These are phyloP conservation scores for Eupithecia pulchellata DNA, from an alignment of 2,888 invertebrate species.

Conservation along the genomic window DNA sequence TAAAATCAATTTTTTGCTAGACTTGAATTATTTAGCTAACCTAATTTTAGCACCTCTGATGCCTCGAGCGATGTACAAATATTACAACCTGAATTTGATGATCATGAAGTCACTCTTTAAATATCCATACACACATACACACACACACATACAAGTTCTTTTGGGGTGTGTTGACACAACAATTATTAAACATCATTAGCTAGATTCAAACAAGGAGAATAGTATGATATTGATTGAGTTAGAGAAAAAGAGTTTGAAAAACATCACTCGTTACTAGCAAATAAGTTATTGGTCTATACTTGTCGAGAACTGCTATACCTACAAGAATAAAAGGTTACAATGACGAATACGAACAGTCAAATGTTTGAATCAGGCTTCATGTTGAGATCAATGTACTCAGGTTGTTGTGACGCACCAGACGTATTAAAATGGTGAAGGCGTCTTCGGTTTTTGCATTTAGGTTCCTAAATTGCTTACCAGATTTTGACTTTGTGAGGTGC, in stretches of 20 bases:
- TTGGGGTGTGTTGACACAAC: background rate
- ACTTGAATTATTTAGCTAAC: background rate
- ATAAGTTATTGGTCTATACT: background rate
- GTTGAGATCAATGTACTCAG: constrained; percentile 13
- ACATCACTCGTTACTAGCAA: background rate
- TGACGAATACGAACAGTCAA: constrained; percentile 4
- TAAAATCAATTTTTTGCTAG: constrained; percentile 7
- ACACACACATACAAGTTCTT: background rate
- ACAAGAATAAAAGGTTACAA: background rate
- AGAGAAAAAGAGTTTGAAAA: background rate
- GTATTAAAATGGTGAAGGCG: constrained; percentile 5
- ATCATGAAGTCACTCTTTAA: constrained; percentile 8
- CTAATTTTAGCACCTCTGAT: background rate
- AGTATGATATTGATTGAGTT: background rate
- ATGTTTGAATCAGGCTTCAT: background rate
- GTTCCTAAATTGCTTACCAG: background rate
- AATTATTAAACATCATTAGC: background rate
- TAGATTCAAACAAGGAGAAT: background rate
- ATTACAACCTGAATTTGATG: background rate
- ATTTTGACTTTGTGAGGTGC: background rate
- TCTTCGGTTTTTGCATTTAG: constrained; percentile 2
- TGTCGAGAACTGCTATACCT: background rate
- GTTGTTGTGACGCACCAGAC: background rate
- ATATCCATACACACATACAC: background rate
- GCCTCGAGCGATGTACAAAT: too few relatives aligned